Base-by-base conservation (phyloP, 2,797 vertebrate species). In the Euphonia xanthogaster region DNA sequence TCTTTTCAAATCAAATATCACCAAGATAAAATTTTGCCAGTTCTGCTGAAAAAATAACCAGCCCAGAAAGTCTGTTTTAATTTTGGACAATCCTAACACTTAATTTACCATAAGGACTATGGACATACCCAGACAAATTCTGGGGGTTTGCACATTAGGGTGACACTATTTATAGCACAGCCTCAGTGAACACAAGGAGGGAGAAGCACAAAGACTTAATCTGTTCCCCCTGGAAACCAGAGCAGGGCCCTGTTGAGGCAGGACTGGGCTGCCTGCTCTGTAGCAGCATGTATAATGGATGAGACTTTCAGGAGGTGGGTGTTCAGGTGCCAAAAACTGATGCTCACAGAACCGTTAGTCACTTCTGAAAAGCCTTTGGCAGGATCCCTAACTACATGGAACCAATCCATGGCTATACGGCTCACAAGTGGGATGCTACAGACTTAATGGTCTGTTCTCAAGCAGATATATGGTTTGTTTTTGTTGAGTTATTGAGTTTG, bases 401-500 rank as follows among this genome's bases (percentile, higher is more conserved):
- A 94, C 50, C 61, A 61, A 72, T 95, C 94, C 96, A 97, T 40
- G 86, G 93, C 79, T 81, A 62, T 88, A 94, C 45, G 94, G 90
- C 90, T 93, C 44, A 1, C 93, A 91, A 94, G 90, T 40, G 10
- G 94, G 90, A 95, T 94, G 94, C 88, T 95, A 94, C 93, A 95
- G 95, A 88, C 83, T 97, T 96, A 95, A 96, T 92, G 89, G 88
- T 90, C 92, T 94, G 85, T 45, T 95, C 92, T 91, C 21, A 1
- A 94, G 79, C 91, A 92, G 91, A 97, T 97, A 95, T 96, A 96
- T 74, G 91, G 91, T 96, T 96, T 96, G 95, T 92, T 96, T 96
- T 87, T 91, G 86, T 96, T 94, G 94, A 94, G 88, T 97, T 97
- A 96, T 83, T 83, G 95, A 95, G 87, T 89, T 94, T 93, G 86